Conservation (phyloP, 1,140 invertebrate genomes). For the Tetramorium alpestre region DNA sequence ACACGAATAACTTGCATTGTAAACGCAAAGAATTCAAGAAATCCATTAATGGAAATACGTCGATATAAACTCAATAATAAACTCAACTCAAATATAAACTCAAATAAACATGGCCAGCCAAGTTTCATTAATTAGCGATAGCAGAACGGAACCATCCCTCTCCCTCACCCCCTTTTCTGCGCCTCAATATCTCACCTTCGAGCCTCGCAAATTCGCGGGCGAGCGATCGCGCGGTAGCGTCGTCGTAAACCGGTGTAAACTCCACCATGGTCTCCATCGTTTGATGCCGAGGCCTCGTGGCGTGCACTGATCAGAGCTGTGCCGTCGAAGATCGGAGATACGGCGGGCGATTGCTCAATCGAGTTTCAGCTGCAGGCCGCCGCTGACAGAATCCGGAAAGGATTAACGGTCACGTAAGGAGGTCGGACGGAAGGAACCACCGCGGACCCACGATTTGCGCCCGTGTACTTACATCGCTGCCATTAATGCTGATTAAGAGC, state of each 20-base stretch:
- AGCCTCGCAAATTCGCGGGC: constrained; percentile 76
- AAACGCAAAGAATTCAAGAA: not conserved
- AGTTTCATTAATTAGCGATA: not conserved
- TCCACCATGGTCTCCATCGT: constrained; percentile 16
- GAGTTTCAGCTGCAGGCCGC: not conserved
- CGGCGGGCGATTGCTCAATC: not conserved
- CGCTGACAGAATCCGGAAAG: no score
- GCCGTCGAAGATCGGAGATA: not conserved
- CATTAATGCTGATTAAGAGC: not conserved
- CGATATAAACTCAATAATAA: no score
- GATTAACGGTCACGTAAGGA: no score
- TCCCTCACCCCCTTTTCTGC: no score
- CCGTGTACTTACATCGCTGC: not conserved
- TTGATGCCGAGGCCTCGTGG: no score
- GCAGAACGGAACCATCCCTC: not conserved
- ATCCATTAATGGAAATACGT: not conserved
- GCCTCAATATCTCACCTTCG: constrained; percentile 65
- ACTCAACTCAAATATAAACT: no score
- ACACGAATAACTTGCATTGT: constrained; percentile 1
- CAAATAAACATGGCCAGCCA: not conserved
- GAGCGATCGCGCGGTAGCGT: constrained; percentile 64
- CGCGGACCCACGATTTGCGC: not conserved
- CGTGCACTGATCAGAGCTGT: not conserved
- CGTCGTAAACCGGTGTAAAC: constrained; percentile 74
- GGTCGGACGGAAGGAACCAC: not conserved